Evolutionary conservation across 2,888 invertebrate genomes (phyloP), one percentile per base, ranked within the genome.

Genomic region (Tetragnatha montana): DNA sequence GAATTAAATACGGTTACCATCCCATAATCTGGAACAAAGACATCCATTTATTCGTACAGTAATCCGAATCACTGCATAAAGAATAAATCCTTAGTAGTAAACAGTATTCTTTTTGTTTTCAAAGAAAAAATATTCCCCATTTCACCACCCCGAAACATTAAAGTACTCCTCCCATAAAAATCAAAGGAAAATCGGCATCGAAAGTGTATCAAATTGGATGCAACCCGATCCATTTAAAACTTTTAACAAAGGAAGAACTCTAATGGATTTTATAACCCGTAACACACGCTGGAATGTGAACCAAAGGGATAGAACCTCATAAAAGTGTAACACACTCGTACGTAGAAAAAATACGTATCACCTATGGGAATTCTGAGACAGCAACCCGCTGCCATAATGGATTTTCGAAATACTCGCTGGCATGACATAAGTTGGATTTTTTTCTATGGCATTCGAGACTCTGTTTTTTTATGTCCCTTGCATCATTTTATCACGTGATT

Each of bases 221-320:
- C 49, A 76, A 50, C 3, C 14, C 12, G 10, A 78, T 22, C 60
- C 78, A 78, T 60, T 78, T 60, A 22, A 14, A 21, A 78, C 17
- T 22, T 14, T 21, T 68, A 60, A 22, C 19, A 60, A 78, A 76
- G 50, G 21, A 19, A 49, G 14, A 60, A 51, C 21, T 7, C 17
- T 78, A 78, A 78, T 78, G 78, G 60, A 22, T 60, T 78, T 60
- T 60, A 22, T 60, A 78, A 22, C 35, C 8, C 47, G 49, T 49
- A 47, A 75, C 47, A 75, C 35, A 75, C 10, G 75, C 49, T 12
- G 12, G 78, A 78, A 60, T 68, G 71, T 47, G 17, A 22, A 6
- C 3, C 1, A 21, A 68, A 14, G 60, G 60, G 12, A 60, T 12
- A 60, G 60, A 60, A 60, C 60, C 0, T 60, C 60, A 60, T 60